Evolutionary conservation across 1,140 invertebrate species (phyloP), one percentile per base, ranked within the genome.

Genomic region (Oreohelix idahoensis): DNA sequence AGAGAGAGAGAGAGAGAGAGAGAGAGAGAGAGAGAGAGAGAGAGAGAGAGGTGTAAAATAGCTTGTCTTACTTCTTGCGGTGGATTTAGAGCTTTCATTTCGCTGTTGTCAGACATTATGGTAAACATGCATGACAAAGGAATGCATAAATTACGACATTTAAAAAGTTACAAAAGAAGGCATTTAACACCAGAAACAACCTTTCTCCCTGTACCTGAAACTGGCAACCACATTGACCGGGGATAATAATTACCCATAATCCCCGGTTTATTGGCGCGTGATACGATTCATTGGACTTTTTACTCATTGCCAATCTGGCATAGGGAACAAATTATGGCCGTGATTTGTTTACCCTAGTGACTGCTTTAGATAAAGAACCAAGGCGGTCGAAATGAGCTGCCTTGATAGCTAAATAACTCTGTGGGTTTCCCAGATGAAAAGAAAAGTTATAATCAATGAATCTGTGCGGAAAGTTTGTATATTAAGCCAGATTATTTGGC

Each of bases 261-360:
- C 35, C n/a, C n/a, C 49, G 49, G 29, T 63, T 29, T 32, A 26
- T 35, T 49, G 26, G 23, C 26, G 13, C n/a, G 42, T 15, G 5
- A 5, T 11, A 15, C 20, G 53, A 49, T n/a, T 58, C n/a, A 36
- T 77, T 39, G 53, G n/a, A 45, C 78, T 38, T 15, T 11, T 29
- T 42, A 15, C 26, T 74, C 38, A 49, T 49, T n/a, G 38, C 73
- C 38, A 74, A 26, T 42, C 45, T 42, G 73, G 35, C n/a, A 42
- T 29, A 73, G 5, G 10, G 70, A 20, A 42, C n/a, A 42, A 73
- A 74, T 42, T 35, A 26, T 26, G n/a, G 5, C 45, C n/a, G 20
- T 23, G 73, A 35, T 39, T 42, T 51, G 51, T 49, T 36, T 49
- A 78, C 32, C 26, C 75, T 49, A 78, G 75, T 49, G 23, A 38